Conservation (phyloP, 2,797 vertebrate species). For the Oreochromis mossambicus region DNA sequence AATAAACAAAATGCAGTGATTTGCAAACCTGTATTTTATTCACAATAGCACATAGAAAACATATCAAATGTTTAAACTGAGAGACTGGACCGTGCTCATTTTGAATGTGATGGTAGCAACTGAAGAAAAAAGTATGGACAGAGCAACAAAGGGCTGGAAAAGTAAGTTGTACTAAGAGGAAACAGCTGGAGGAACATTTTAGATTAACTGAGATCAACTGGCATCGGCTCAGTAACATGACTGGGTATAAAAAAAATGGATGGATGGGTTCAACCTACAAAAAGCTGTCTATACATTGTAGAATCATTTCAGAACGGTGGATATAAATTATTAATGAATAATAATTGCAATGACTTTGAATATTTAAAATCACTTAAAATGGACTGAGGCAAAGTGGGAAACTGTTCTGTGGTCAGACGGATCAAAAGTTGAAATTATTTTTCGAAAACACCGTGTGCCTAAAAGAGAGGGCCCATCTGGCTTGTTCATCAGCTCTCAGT, state of each 20-base stretch:
- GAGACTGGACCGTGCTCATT: not conserved
- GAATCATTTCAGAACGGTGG: not conserved
- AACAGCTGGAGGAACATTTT: not conserved
- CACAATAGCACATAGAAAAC: not conserved
- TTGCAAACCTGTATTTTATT: not conserved
- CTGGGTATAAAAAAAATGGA: not conserved
- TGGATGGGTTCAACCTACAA: not conserved
- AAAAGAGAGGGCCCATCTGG: not conserved
- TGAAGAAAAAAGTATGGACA: not conserved
- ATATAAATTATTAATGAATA: not conserved
- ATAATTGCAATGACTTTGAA: not conserved
- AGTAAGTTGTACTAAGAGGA: not conserved
- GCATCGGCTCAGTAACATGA: not conserved
- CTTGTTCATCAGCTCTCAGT: not conserved
- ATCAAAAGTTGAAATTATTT: not conserved
- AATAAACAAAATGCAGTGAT: not conserved
- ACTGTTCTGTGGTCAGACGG: fast-evolving
- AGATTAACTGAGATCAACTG: not conserved
- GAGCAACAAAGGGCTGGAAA: not conserved
- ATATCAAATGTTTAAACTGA: not conserved
- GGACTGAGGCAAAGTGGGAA: not conserved
- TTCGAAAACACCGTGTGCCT: not conserved
- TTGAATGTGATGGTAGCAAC: not conserved
- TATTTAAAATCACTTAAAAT: not conserved
- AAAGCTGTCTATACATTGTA: not conserved